phyloP scores from a whole-genome alignment of 2,888 invertebrate genomes.

The Lasioglossum oenotherae region DNA sequence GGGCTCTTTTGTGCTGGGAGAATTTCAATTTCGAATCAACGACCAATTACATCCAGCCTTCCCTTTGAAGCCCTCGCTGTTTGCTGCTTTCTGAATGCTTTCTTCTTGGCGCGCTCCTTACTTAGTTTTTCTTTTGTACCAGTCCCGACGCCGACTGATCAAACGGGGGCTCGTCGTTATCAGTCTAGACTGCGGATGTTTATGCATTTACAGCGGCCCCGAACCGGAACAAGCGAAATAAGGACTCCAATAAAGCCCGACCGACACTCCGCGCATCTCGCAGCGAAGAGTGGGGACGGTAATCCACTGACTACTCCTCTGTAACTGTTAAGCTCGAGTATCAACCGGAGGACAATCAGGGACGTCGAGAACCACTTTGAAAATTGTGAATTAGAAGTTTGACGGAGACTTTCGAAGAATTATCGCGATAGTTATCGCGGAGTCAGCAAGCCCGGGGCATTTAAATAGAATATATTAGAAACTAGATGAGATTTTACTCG shows the following conservation, averaged over 20 bases:
- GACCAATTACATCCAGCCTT: not conserved
- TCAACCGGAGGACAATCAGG: too few relatives aligned
- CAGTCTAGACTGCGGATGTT: constrained; percentile 9
- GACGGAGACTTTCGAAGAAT: too few relatives aligned
- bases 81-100: not conserved
- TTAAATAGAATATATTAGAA: too few relatives aligned
- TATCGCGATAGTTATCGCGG: too few relatives aligned
- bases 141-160: not conserved
- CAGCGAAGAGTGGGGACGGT: too few relatives aligned
- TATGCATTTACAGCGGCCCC: not conserved
- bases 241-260: not conserved
- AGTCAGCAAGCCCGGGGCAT: too few relatives aligned
- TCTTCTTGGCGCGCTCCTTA: not conserved
- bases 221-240: not conserved
- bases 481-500: too few relatives aligned
- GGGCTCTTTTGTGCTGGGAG: not conserved
- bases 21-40: constrained; percentile 10
- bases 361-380: too few relatives aligned
- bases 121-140: not conserved
- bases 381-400: too few relatives aligned
- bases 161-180: constrained; percentile 8
- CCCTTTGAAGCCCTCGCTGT: not conserved
- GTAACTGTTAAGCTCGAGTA: too few relatives aligned
- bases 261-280: not conserved
- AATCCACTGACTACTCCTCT: too few relatives aligned